Conservation (phyloP, 2,113 vertebrate species). For the Hyperopisus bebe region DNA sequence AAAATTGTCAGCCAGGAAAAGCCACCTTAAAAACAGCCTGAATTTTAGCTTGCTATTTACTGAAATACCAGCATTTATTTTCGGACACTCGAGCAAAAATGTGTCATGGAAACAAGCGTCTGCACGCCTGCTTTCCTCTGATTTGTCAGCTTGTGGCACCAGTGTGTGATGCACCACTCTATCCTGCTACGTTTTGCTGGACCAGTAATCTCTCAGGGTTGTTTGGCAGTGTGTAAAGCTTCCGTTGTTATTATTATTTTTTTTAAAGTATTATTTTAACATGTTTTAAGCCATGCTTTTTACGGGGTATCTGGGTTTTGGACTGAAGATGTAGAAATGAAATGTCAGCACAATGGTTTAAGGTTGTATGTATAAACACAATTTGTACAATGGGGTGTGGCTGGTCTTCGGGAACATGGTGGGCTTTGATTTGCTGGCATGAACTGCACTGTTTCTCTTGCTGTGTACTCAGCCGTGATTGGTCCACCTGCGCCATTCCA, state of each 20-base stretch:
- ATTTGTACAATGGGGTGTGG: background rate
- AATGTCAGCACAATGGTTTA: background rate
- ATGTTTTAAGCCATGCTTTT: background rate
- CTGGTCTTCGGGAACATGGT: background rate
- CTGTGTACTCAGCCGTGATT: background rate
- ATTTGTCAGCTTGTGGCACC: background rate
- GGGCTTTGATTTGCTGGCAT: background rate
- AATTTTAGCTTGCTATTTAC: background rate
- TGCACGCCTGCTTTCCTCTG: background rate
- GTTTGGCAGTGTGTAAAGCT: conserved; percentile 7
- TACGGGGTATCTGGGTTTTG: background rate
- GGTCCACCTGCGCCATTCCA: background rate
- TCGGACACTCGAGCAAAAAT: background rate
- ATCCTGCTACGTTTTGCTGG: conserved; percentile 13
- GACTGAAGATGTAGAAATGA: background rate
- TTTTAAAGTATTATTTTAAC: background rate
- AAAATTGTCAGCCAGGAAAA: background rate
- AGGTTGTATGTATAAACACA: background rate
- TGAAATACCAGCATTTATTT: background rate
- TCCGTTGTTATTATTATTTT: background rate
- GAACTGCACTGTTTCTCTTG: background rate
- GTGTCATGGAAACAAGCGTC: background rate
- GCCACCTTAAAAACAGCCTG: background rate
- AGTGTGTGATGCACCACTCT: background rate
- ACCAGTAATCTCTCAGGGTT: conserved; percentile 10